phyloP scores from a whole-genome alignment of 1,140 invertebrate genomes.

The Lepidurus packardi region DNA sequence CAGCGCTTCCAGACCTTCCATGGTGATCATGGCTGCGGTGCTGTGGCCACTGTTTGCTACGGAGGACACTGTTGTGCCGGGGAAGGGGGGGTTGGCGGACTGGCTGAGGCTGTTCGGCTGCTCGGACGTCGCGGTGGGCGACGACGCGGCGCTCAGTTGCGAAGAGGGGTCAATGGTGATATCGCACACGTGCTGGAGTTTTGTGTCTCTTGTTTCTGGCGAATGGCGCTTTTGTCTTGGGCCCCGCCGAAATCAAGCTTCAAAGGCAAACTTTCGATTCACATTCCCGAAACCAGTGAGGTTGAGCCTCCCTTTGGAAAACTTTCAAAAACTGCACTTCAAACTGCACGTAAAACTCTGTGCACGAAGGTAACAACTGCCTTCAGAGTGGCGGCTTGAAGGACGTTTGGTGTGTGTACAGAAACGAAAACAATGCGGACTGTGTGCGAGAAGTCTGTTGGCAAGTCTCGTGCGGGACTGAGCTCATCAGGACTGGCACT shows the following conservation, averaged over 20 bases:
- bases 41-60: neutral
- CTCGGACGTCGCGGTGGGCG: conserved; percentile 10
- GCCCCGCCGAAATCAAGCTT: neutral
- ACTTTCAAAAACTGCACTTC: too few relatives aligned
- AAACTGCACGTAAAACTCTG: too few relatives aligned
- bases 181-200: neutral
- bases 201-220: too few relatives aligned
- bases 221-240: neutral
- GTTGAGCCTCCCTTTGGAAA: too few relatives aligned
- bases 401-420: too few relatives aligned
- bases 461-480: neutral
- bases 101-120: neutral
- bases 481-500: neutral
- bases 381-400: too few relatives aligned
- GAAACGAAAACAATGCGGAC: neutral
- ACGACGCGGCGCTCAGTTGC: neutral
- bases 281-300: too few relatives aligned
- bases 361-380: too few relatives aligned
- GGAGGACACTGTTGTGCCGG: neutral
- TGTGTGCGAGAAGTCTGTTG: neutral
- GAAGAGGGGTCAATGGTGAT: neutral
- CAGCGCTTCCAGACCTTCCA: conserved; percentile 33
- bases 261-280: neutral
- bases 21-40: conserved; percentile 27
- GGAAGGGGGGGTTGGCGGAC: neutral